Conservation (phyloP, 2,113 vertebrate genomes). For the Brachyistius frenatus region DNA sequence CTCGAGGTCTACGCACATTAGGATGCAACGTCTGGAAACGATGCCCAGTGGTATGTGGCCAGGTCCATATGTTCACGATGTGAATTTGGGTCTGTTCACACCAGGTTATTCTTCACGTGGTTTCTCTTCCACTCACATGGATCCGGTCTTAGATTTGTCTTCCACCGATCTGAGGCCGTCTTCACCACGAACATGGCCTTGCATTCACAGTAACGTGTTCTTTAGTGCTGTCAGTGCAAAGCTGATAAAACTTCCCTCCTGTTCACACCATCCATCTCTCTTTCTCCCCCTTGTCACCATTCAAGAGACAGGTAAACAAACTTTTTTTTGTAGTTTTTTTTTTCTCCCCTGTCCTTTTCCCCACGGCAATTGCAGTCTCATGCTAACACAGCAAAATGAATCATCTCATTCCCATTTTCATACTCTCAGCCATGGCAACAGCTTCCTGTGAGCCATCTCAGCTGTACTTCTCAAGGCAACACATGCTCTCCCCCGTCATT, state of each 20-base stretch:
- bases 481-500: slow-evolving; percentile 25
- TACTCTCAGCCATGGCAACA: slow-evolving; percentile 63
- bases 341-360: neutral
- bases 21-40: too few species aligned
- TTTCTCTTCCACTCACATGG: too few species aligned
- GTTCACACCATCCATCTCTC: neutral
- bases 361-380: slow-evolving; percentile 18
- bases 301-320: slow-evolving; percentile 6
- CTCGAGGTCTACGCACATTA: too few species aligned
- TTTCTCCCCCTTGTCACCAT: neutral
- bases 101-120: neutral
- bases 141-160: too few species aligned
- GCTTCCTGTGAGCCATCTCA: slow-evolving; percentile 25
- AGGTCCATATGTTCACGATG: too few species aligned
- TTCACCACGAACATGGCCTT: neutral
- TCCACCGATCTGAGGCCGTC: too few species aligned
- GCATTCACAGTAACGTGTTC: neutral
- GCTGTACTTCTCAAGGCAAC: slow-evolving; percentile 58
- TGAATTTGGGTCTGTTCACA: too few species aligned
- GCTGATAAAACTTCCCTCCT: slow-evolving; percentile 8
- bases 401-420: slow-evolving; percentile 54
- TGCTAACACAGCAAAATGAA: slow-evolving; percentile 38
- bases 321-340: slow-evolving; percentile 5
- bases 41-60: too few species aligned
- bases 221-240: slow-evolving; percentile 26